phyloP scores from a whole-genome alignment of 2,888 invertebrate species.

The Plebejus anna region DNA sequence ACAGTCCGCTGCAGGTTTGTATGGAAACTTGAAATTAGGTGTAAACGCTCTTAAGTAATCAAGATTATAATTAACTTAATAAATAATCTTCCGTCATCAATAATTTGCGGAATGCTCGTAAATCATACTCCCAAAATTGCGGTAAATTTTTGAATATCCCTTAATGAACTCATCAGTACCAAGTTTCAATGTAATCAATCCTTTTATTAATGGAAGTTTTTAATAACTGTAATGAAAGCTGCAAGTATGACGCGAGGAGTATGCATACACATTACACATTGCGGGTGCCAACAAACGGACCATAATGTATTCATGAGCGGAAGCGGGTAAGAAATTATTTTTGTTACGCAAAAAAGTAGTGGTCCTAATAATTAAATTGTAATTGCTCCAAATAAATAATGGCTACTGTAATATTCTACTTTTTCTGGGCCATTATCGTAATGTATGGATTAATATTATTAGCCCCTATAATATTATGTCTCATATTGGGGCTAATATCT shows the following conservation, averaged over 20 bases:
- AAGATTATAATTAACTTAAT: not conserved
- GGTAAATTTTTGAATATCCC: not conserved
- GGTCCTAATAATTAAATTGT: too few relatives aligned
- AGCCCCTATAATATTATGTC: too few relatives aligned
- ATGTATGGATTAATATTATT: too few relatives aligned
- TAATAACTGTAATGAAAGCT: constrained; percentile 76
- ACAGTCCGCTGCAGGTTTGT: too few relatives aligned
- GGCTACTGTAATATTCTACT: too few relatives aligned
- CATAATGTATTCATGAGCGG: constrained; percentile 18
- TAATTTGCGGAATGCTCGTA: not conserved
- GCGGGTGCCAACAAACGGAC: constrained; percentile 45
- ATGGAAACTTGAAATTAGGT: too few relatives aligned
- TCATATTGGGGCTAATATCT: too few relatives aligned
- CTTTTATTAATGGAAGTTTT: constrained; percentile 60
- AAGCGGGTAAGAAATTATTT: not conserved
- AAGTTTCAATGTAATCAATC: constrained; percentile 29
- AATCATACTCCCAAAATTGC: not conserved
- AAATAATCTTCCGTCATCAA: not conserved
- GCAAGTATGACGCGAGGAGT: constrained; percentile 64
- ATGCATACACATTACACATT: constrained; percentile 41
- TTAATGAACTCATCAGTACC: not conserved
- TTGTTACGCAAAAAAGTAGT: not conserved
- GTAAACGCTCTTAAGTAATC: not conserved
- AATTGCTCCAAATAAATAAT: too few relatives aligned
- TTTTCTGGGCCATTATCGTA: too few relatives aligned